These are phyloP conservation scores for Spodoptera litura DNA, from an alignment of 1,140 invertebrate species.

Conservation along the genomic window DNA sequence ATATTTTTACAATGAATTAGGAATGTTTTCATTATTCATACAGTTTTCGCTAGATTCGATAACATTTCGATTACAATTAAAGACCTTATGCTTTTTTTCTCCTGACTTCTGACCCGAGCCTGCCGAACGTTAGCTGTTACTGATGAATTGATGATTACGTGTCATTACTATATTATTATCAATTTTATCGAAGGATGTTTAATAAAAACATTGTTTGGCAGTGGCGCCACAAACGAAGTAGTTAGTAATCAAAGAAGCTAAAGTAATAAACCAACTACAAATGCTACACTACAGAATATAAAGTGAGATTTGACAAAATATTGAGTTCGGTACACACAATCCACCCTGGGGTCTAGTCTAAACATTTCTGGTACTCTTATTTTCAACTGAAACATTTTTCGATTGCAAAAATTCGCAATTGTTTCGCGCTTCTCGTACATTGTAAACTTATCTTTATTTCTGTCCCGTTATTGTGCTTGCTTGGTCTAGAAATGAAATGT, in stretches of 20 bases:
- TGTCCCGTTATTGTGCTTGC: background rate
- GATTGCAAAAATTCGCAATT: background rate
- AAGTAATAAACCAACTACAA: constrained; percentile 9
- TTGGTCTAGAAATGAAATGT: background rate
- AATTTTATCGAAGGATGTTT: too few species aligned
- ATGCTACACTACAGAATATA: constrained; percentile 1
- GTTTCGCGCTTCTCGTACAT: background rate
- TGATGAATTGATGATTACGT: too few species aligned
- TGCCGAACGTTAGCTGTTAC: too few species aligned
- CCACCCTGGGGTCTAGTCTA: too few species aligned
- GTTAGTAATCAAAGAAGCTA: constrained; percentile 3
- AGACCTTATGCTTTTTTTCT: too few species aligned
- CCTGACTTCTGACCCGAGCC: too few species aligned
- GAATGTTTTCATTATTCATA: too few species aligned
- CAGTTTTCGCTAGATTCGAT: too few species aligned
- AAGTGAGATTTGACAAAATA: constrained; percentile 1
- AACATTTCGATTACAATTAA: too few species aligned
- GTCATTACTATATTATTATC: too few species aligned
- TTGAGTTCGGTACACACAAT: background rate
- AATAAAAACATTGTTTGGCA: too few species aligned
- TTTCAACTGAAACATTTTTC: background rate
- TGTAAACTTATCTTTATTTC: background rate
- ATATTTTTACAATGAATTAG: too few species aligned
- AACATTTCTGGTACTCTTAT: background rate
- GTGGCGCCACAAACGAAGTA: background rate